Conservation (phyloP, 2,113 vertebrate genomes). For the Eurystomus gularis region DNA sequence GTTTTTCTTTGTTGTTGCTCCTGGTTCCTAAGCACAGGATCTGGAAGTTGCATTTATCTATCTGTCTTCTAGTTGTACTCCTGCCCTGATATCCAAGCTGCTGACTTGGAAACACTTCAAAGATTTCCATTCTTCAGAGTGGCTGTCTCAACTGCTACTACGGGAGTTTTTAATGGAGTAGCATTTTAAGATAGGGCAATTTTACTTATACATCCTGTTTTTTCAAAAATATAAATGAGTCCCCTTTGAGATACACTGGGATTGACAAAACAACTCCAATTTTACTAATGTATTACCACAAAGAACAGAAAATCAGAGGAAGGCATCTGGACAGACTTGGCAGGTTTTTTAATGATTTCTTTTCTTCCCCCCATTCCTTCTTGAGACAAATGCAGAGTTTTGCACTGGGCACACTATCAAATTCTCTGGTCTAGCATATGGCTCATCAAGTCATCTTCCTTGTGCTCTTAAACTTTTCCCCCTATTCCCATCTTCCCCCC, state of each 20-base stretch:
- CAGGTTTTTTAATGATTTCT: background rate
- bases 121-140: constrained; percentile 29
- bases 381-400: constrained; percentile 27
- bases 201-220: background rate
- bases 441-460: constrained; percentile 24
- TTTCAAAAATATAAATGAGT: background rate
- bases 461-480: constrained; percentile 1
- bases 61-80: constrained; percentile 34
- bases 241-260: background rate
- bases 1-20: constrained; percentile 25
- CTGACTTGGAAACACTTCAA: constrained; percentile 48
- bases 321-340: constrained; percentile 13
- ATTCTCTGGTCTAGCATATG: constrained; percentile 20
- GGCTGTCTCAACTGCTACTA: background rate
- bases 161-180: background rate
- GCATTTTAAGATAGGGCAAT: background rate
- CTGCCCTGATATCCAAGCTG: constrained; percentile 39
- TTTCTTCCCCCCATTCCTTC: background rate
- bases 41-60: constrained; percentile 46
- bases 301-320: background rate
- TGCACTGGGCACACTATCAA: background rate
- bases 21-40: constrained; percentile 24
- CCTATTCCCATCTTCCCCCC: background rate
- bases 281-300: background rate
- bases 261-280: background rate